phyloP scores from a whole-genome alignment of 2,113 vertebrate genomes.

The Penelope pileata region DNA sequence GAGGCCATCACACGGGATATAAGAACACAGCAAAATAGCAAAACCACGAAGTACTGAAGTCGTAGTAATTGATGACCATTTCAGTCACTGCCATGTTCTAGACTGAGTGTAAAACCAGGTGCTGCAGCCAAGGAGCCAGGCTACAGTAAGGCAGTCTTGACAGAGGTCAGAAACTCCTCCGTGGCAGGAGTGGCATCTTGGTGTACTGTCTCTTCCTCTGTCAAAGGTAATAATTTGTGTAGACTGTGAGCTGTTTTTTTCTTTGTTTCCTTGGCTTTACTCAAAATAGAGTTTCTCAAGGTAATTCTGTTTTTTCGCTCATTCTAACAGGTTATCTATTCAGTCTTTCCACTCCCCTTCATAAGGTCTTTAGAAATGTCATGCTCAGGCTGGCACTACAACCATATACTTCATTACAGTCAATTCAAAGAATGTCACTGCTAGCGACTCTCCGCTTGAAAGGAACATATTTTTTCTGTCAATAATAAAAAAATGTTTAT shows the following conservation, averaged over 20 bases:
- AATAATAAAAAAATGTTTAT: background rate
- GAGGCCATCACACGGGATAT: background rate
- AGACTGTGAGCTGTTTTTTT: background rate
- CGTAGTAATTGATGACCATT: background rate
- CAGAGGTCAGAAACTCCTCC: background rate
- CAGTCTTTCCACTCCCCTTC: background rate
- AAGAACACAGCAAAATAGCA: background rate
- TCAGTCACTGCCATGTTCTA: background rate
- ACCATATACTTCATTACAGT: rapidly evolving
- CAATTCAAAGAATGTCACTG: background rate
- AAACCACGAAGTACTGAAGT: background rate
- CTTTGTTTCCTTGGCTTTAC: background rate
- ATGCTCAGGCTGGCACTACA: background rate
- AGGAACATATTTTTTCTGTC: background rate
- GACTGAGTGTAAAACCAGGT: background rate
- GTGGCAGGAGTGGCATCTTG: background rate
- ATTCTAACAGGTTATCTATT: background rate
- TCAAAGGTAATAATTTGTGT: background rate
- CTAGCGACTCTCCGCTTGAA: background rate
- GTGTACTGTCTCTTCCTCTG: background rate
- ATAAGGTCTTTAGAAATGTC: background rate
- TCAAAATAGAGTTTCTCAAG: background rate
- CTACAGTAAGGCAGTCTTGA: background rate
- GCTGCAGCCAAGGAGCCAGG: background rate
- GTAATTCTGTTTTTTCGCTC: background rate